Base-by-base conservation (phyloP, 2,113 vertebrate genomes). In the Smithornis capensis region DNA sequence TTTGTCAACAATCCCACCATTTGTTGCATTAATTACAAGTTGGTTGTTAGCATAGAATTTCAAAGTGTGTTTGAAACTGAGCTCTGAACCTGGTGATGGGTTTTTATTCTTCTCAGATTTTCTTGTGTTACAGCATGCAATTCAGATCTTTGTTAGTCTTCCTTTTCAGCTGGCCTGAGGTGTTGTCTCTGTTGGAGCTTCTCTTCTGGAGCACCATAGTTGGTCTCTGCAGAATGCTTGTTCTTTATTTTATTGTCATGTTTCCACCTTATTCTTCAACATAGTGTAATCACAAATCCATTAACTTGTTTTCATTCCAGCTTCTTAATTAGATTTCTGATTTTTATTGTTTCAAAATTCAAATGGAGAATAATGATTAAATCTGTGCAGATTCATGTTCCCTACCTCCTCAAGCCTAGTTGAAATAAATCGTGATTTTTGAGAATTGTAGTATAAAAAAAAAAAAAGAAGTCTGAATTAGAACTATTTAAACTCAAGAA, bases 41-140 rank as follows among this genome's bases (percentile, higher is more conserved):
- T 64, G n/a, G 6, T 3, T 63, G 8, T 64, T 85, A 64, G 29
- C 16, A 2, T 42, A 6, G 55, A 38, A 57, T 68, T 79, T 83
- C 11, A 80, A 65, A 80, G 13, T 74, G 63, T 59, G 1, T 67
- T 70, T 89, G 57, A 82, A 78, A 42, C 14, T 70, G 60, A 78
- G 16, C 57, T 89, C 40, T 0, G 0, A 63, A 83, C 57, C n/a
- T 60, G 69, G 40, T 92, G 65, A 38, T 87, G 49, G 31, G 33
- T 53, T 83, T 69, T 88, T 68, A 35, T 4, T 74, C 33, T 78
- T 23, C 21, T 24, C 55, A 63, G 25, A 42, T 73, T 83, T 73
- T 83, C 12, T 21, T 2, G 3, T 2, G 3, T 81, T 84, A 29
- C n/a, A 24, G 37, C 15, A 13, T 0, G 0, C 37, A 42, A 4